phyloP scores from a whole-genome alignment of 1,140 invertebrate genomes.

The Adelges cooleyi region DNA sequence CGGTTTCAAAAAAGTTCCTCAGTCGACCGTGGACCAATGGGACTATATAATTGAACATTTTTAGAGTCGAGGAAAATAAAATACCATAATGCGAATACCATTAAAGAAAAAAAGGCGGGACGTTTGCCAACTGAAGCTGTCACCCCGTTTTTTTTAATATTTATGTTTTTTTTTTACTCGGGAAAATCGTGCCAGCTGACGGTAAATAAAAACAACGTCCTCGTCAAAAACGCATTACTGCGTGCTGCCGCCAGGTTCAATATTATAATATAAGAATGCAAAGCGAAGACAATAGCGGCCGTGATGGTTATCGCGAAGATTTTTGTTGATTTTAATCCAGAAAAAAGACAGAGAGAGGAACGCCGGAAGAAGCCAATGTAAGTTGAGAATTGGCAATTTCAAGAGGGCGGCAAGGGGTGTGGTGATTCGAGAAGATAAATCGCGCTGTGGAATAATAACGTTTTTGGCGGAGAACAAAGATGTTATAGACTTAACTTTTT shows the following conservation, averaged over 20 bases:
- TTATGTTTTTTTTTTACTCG: neutral
- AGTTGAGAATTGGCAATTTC: neutral
- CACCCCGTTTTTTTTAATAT: neutral
- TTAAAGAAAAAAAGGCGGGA: too few species aligned
- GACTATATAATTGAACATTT: too few species aligned
- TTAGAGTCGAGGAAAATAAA: too few species aligned
- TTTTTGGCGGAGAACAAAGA: constrained; percentile 22
- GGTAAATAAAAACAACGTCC: neutral
- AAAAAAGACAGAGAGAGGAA: neutral
- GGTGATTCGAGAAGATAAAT: neutral
- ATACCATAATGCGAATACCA: too few species aligned
- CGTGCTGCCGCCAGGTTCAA: neutral
- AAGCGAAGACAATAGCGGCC: neutral
- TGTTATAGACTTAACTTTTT: constrained; percentile 18
- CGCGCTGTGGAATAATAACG: constrained; percentile 23
- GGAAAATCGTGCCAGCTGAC: neutral
- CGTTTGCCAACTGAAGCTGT: too few species aligned
- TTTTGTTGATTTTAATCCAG: constrained; percentile 4
- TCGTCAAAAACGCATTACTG: constrained; percentile 10
- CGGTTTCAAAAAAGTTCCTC: too few species aligned
- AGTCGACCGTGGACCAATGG: too few species aligned
- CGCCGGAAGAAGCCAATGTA: neutral
- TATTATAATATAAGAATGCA: neutral
- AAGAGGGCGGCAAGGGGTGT: neutral
- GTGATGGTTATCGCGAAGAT: neutral